These are phyloP conservation scores for Tangara arthus DNA, from an alignment of 2,797 vertebrate genomes.

Conservation along the genomic window DNA sequence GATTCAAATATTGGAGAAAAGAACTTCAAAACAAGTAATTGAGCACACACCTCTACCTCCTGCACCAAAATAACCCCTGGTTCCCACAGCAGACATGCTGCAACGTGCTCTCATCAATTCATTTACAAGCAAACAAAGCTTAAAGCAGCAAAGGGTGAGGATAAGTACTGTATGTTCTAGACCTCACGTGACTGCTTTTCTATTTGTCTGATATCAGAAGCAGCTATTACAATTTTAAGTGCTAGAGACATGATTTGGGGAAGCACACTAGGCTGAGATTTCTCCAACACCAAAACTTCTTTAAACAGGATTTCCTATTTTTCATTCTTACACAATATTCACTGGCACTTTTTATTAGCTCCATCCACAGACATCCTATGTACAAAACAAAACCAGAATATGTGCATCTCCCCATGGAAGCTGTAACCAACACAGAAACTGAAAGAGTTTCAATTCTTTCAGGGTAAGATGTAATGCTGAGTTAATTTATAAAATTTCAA, in stretches of 20 bases:
- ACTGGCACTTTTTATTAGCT: neutral
- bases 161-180: neutral
- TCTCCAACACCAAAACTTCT: neutral
- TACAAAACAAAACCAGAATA: neutral
- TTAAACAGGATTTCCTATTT: slow-evolving; percentile 3
- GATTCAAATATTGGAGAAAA: neutral
- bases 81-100: neutral
- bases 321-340: neutral
- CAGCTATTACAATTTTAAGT: neutral
- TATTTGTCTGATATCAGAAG: neutral
- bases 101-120: neutral
- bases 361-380: neutral
- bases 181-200: neutral
- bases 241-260: neutral
- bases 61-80: neutral
- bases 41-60: neutral
- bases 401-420: neutral
- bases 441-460: neutral
- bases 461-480: neutral
- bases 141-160: neutral
- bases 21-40: neutral
- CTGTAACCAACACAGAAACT: neutral
- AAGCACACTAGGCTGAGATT: neutral
- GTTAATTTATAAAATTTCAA: neutral
- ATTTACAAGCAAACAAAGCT: neutral